A percentile compares a stretch with the other conserved stretches of the same genome.
Evolutionary conservation across 92 coral and sea anemone species (phyloP).

Genomic region (Phenganax stokvisi): DNA sequence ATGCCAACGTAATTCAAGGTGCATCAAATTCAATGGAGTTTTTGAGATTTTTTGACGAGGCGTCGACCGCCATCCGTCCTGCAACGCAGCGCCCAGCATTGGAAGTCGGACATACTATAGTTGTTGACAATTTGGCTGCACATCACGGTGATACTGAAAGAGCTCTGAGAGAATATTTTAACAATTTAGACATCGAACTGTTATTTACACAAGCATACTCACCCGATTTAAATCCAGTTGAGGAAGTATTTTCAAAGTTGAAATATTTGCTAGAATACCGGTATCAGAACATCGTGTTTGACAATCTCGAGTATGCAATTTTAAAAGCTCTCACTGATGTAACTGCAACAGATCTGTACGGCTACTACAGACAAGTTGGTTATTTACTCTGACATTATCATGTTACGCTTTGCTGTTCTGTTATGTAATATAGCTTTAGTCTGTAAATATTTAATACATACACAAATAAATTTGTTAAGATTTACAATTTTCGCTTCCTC

Average conservation of each 20-base stretch:
- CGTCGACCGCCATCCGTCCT: constrained; percentile 45
- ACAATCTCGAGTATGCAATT: constrained; percentile 49
- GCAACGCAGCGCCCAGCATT: constrained; percentile 44
- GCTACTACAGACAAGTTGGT: constrained; percentile 49
- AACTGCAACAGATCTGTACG: constrained; percentile 42
- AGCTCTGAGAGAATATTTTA: constrained; percentile 48
- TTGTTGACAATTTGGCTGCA: constrained; percentile 55
- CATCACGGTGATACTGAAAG: constrained; percentile 61
- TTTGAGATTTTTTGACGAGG: constrained; percentile 51
- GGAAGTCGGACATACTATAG: constrained; percentile 56
- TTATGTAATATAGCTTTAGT: too few species aligned
- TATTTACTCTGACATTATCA: background rate
- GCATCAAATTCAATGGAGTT: constrained; percentile 55
- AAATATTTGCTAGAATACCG: constrained; percentile 50
- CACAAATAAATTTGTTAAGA: too few species aligned
- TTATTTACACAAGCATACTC: constrained; percentile 54
- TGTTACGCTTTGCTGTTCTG: too few species aligned
- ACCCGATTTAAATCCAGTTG: constrained; percentile 57
- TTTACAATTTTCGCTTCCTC: too few species aligned
- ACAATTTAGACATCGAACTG: constrained; percentile 54
- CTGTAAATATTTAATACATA: too few species aligned
- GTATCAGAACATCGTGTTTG: constrained; percentile 46
- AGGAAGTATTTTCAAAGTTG: constrained; percentile 58
- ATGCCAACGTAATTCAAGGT: constrained; percentile 49
- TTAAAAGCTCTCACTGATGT: constrained; percentile 43